Evolutionary conservation across 1,140 invertebrate genomes (phyloP), one percentile per base, ranked within the genome.

Genomic region (Papilio polytes): DNA sequence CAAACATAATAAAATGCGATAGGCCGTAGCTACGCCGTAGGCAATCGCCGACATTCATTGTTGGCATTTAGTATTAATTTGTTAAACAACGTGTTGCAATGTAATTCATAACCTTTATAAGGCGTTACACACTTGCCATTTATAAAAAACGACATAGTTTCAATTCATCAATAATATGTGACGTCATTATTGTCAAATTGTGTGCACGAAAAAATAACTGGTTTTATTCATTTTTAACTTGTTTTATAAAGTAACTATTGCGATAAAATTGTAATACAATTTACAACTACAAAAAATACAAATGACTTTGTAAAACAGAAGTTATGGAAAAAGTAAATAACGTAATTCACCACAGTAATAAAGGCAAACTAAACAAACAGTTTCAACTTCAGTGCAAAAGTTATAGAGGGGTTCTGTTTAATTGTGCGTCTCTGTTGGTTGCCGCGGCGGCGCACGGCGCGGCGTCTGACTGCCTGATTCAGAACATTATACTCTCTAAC

Each of bases 1-100:
- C 72, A 74, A 74, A 74, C 72, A 74, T 74, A 76, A 76, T 76
- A 76, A 76, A 76, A 76, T 76, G 46, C 74, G 74, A 76, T 76
- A 76, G 74, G 74, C 74, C 74, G 48, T 48, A 76, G 48, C 46
- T 76, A 76, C 44, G 74, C 48, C 46, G 22, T 76, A 53, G 46
- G 74, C 46, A 76, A 76, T 74, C 74, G 46, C 74, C 20, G 74
- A 46, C 48, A 74, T 53, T 76, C 22, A 76, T 76, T 76, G 74
- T 76, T 76, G 74, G 48, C 48, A 76, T 53, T 76, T 26, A 76
- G 74, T 53, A 76, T 76, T 51, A 76, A 48, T 46, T 76, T 22
- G 74, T 76, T 76, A 51, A 53, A 76, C 74, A 53, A 53, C 15
- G 74, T 53, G 48, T 76, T 76, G 48, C 74, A 76, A 53, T 76